A percentile compares a stretch with the other conserved stretches of the same genome.
These are phyloP conservation scores for Lagorchestes hirsutus DNA, from an alignment of 2,797 vertebrate species.

Conservation along the genomic window DNA sequence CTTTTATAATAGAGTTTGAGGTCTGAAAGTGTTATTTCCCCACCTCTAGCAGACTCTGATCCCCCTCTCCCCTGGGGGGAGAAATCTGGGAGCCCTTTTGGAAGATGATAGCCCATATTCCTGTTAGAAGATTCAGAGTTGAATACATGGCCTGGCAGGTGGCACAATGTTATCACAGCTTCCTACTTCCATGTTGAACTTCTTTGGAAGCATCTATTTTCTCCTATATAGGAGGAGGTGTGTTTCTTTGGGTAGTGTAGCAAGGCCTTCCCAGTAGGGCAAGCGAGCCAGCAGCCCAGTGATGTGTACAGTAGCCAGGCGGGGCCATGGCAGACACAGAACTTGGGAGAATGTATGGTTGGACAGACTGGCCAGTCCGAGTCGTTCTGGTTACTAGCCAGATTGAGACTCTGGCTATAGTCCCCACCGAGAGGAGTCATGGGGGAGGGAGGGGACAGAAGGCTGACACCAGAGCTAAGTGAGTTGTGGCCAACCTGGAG, in stretches of 20 bases:
- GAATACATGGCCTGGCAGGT: too few species aligned
- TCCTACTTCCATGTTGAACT: too few species aligned
- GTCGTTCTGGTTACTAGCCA: neutral
- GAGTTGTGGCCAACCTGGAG: neutral
- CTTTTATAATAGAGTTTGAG: neutral
- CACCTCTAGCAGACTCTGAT: neutral
- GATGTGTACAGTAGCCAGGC: neutral
- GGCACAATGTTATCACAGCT: too few species aligned
- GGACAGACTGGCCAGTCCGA: neutral
- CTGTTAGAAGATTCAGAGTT: too few species aligned
- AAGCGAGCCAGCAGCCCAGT: neutral
- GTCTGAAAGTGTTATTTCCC: neutral
- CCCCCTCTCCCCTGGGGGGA: too few species aligned
- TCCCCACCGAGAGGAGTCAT: neutral
- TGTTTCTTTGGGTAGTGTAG: too few species aligned
- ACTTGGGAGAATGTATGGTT: neutral
- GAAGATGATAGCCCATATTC: neutral
- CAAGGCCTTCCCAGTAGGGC: neutral
- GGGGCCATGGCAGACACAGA: neutral
- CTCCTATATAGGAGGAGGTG: too few species aligned
- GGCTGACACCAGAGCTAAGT: neutral
- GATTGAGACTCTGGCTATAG: neutral
- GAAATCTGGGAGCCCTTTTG: neutral
- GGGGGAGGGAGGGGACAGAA: neutral
- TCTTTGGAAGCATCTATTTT: too few species aligned